These are phyloP conservation scores for Coptodon bakossiorum DNA, from an alignment of 2,113 vertebrate species.

Conservation along the genomic window DNA sequence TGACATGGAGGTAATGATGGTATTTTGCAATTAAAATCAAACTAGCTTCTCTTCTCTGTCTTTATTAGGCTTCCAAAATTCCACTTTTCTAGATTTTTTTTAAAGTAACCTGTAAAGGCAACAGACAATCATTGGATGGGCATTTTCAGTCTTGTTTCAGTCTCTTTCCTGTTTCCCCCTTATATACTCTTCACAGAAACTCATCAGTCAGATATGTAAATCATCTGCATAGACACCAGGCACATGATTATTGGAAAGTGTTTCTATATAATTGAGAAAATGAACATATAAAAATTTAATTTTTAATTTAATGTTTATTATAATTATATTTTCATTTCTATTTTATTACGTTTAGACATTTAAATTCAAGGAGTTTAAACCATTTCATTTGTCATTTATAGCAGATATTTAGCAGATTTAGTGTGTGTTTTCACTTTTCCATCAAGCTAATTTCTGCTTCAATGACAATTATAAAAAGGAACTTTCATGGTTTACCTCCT, in stretches of 20 bases:
- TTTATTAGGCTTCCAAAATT: constrained; percentile 25
- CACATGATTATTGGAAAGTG: background rate
- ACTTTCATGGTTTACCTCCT: background rate
- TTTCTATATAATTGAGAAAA: background rate
- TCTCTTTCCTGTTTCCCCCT: background rate
- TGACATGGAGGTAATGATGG: background rate
- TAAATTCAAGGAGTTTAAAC: background rate
- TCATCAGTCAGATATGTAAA: background rate
- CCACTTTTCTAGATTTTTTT: constrained; percentile 32
- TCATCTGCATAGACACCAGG: background rate
- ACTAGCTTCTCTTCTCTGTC: background rate
- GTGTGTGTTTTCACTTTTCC: background rate
- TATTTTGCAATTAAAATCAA: constrained; percentile 10
- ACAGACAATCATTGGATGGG: constrained; percentile 48
- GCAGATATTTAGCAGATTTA: background rate
- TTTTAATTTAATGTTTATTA: background rate
- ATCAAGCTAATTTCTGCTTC: background rate
- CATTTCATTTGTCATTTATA: background rate
- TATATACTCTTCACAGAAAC: background rate
- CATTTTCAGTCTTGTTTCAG: background rate
- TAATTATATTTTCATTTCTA: background rate
- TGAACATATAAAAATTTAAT: background rate
- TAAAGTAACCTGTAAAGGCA: constrained; percentile 55
- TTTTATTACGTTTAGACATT: background rate
- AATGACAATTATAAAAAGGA: background rate